These are phyloP conservation scores for Microtus oregoni DNA, from an alignment of 2,113 vertebrate genomes.

Conservation along the genomic window DNA sequence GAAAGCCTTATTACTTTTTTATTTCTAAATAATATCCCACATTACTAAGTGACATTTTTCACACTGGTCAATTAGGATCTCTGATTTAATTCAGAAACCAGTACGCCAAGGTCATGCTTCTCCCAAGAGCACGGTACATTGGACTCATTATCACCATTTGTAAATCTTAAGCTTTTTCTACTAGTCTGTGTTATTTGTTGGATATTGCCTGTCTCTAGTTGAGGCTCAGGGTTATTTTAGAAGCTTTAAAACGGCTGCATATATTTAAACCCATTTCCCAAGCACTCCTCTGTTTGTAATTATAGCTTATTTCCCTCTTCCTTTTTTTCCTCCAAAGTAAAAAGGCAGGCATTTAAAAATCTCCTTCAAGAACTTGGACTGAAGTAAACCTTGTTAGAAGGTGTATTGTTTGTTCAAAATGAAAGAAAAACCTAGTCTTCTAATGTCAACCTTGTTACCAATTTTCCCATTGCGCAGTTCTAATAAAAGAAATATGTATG, in stretches of 20 bases:
- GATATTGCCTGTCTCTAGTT: background rate
- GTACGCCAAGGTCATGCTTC: background rate
- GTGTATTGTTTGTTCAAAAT: constrained; percentile 20
- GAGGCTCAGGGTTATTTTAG: constrained; percentile 23
- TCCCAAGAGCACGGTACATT: background rate
- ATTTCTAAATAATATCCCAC: constrained; percentile 23
- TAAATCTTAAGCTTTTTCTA: constrained; percentile 15
- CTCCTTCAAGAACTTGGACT: background rate
- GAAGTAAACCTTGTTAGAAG: constrained; percentile 35
- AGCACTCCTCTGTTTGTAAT: background rate
- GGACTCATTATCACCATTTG: constrained; percentile 31
- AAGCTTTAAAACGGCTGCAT: background rate
- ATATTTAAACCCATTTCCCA: constrained; percentile 43
- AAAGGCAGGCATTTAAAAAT: constrained; percentile 37
- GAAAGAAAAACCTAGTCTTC: constrained; percentile 68
- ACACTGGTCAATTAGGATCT: constrained; percentile 21
- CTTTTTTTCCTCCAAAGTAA: background rate
- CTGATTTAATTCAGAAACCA: constrained; percentile 48
- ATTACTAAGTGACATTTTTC: constrained; percentile 21
- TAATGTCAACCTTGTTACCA: constrained; percentile 53
- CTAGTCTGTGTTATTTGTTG: background rate
- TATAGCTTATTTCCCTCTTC: background rate
- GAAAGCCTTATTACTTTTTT: constrained; percentile 42
- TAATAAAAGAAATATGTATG: constrained; percentile 47
- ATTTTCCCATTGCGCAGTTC: constrained; percentile 64